phyloP scores from a whole-genome alignment of 2,888 invertebrate genomes.

The Cheilosia vulpina region DNA sequence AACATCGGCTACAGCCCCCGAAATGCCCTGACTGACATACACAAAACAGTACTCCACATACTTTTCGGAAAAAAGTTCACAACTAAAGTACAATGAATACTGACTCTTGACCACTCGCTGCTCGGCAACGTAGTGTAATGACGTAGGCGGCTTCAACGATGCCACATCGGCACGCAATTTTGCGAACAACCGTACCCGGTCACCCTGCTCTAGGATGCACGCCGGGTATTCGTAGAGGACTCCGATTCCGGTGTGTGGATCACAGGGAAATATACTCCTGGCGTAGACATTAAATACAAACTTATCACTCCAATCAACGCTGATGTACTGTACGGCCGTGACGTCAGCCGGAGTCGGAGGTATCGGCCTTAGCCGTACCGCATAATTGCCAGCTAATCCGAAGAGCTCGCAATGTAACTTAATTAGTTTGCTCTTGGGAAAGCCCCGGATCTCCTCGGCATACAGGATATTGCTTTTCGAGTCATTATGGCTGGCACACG shows the following conservation, averaged over 20 bases:
- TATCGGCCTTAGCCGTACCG: constrained; percentile 89
- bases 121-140: constrained; percentile 87
- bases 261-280: constrained; percentile 92
- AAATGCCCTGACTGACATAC: constrained; percentile 93
- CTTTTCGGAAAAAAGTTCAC: constrained; percentile 92
- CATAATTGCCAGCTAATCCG: constrained; percentile 92
- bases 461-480: constrained; percentile 87
- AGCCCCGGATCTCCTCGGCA: constrained; percentile 90
- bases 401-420: constrained; percentile 91
- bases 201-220: constrained; percentile 90
- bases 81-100: constrained; percentile 91
- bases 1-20: constrained; percentile 93
- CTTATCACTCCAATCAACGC: constrained; percentile 92
- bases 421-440: constrained; percentile 88
- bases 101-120: constrained; percentile 88
- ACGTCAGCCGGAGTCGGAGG: constrained; percentile 87
- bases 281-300: constrained; percentile 94
- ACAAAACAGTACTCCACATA: constrained; percentile 95
- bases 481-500: constrained; percentile 87
- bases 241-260: constrained; percentile 88
- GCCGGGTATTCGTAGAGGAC: constrained; percentile 93
- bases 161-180: constrained; percentile 88
- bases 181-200: constrained; percentile 92
- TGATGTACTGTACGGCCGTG: constrained; percentile 80
- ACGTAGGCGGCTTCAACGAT: constrained; percentile 87